phyloP scores from a whole-genome alignment of 1,140 invertebrate species.

The Platyura marginata region DNA sequence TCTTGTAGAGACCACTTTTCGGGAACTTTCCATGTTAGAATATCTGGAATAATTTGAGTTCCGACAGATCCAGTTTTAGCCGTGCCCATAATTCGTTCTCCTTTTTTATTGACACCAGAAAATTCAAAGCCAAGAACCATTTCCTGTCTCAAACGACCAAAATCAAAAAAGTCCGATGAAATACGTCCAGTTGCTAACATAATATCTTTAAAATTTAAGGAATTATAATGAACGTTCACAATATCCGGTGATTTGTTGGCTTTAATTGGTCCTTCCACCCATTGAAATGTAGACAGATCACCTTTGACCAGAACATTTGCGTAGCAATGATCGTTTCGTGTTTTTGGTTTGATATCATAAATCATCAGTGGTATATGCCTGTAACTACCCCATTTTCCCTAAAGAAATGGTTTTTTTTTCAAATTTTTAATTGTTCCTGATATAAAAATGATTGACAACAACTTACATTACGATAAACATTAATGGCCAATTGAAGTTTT shows the following conservation, averaged over 20 bases:
- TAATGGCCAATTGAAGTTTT: conserved; percentile 58
- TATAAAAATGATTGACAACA: background rate
- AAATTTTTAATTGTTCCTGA: background rate
- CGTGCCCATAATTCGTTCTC: conserved; percentile 54
- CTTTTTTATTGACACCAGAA: conserved; percentile 34
- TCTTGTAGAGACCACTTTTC: conserved; percentile 68
- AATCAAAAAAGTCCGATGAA: conserved; percentile 35
- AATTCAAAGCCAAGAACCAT: conserved; percentile 57
- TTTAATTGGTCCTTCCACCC: conserved; percentile 48
- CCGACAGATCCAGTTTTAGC: conserved; percentile 22
- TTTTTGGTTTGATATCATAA: conserved; percentile 17
- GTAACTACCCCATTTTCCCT: conserved; percentile 64
- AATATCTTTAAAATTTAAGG: conserved; percentile 60
- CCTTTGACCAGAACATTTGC: conserved; percentile 60
- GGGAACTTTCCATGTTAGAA: conserved; percentile 57
- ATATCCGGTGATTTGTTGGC: conserved; percentile 23
- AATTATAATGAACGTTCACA: conserved; percentile 38
- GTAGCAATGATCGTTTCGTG: conserved; percentile 40
- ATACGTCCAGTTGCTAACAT: conserved; percentile 62
- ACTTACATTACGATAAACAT: conserved; percentile 47
- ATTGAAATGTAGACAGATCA: conserved; percentile 67
- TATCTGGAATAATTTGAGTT: background rate
- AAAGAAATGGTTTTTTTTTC: conserved; percentile 1
- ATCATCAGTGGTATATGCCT: conserved; percentile 41
- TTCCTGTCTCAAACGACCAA: conserved; percentile 34